Evolutionary conservation across 2,797 vertebrate genomes (phyloP).

Genomic region (Hylomyscus alleni): DNA sequence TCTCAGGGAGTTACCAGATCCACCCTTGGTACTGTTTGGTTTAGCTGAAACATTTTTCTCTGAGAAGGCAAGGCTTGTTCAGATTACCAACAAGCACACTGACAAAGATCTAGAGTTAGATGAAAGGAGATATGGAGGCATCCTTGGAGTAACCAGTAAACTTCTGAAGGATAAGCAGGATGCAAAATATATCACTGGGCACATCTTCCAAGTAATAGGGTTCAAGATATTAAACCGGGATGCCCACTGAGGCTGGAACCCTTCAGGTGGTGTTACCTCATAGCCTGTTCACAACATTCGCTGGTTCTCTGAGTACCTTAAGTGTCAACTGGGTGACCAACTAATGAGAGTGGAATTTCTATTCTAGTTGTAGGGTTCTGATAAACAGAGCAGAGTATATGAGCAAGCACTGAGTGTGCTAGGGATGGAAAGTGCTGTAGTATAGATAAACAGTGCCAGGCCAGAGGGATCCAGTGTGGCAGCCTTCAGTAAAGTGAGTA

Average conservation of each 20-base stretch:
- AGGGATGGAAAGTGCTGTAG: not conserved
- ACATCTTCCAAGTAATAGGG: slow-evolving; percentile 94
- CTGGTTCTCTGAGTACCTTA: not conserved
- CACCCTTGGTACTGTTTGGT: slow-evolving; percentile 96
- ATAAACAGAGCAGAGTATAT: not conserved
- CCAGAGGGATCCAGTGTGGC: not conserved
- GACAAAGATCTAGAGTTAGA: slow-evolving; percentile 98
- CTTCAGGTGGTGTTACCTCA: not conserved
- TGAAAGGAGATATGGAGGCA: slow-evolving; percentile 95
- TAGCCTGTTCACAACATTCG: not conserved
- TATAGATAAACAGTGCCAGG: not conserved
- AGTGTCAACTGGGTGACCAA: not conserved
- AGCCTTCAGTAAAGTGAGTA: not conserved
- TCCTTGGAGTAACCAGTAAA: slow-evolving; percentile 93
- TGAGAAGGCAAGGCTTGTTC: slow-evolving; percentile 96
- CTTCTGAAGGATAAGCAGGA: slow-evolving; percentile 95
- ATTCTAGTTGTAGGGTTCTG: not conserved
- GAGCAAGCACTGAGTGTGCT: not conserved
- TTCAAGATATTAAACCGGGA: slow-evolving; percentile 95
- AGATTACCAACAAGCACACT: slow-evolving; percentile 98
- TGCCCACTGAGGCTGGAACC: not conserved
- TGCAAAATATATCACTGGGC: slow-evolving; percentile 94
- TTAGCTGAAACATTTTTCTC: slow-evolving; percentile 91
- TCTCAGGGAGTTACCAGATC: slow-evolving; percentile 95
- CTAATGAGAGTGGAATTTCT: not conserved